Conservation (phyloP, 2,888 invertebrate genomes). For the Odontomyia ornata region DNA sequence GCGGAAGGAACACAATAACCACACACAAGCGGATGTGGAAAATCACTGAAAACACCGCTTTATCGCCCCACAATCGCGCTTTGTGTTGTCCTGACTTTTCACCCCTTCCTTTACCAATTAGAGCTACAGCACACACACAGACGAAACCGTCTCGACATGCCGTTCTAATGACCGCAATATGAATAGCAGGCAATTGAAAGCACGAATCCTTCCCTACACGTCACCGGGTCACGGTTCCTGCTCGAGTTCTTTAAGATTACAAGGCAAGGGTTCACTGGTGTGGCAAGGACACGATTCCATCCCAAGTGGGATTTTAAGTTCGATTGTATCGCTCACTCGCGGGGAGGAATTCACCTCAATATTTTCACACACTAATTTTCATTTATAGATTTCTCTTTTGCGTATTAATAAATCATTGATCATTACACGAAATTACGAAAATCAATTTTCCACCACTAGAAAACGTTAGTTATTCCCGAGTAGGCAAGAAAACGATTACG, state of each 20-base stretch:
- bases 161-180: conserved; percentile 37
- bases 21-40: no score
- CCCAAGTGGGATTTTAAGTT: background rate
- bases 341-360: background rate
- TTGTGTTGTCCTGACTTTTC: background rate
- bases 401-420: no score
- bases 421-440: no score
- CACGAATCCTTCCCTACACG: background rate
- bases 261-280: background rate
- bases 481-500: no score
- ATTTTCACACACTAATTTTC: background rate
- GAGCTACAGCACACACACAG: conserved; percentile 1
- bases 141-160: background rate
- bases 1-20: no score
- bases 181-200: background rate
- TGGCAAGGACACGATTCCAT: conserved; percentile 7
- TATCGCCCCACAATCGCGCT: background rate
- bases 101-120: background rate
- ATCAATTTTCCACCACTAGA: no score
- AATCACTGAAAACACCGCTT: background rate
- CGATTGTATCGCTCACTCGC: background rate
- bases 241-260: background rate
- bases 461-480: no score
- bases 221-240: conserved; percentile 30
- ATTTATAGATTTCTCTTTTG: background rate